A percentile compares a stretch with the other conserved stretches of the same genome.
These are phyloP conservation scores for Drosophila colorata DNA, from an alignment of 2,888 invertebrate species.

Conservation along the genomic window DNA sequence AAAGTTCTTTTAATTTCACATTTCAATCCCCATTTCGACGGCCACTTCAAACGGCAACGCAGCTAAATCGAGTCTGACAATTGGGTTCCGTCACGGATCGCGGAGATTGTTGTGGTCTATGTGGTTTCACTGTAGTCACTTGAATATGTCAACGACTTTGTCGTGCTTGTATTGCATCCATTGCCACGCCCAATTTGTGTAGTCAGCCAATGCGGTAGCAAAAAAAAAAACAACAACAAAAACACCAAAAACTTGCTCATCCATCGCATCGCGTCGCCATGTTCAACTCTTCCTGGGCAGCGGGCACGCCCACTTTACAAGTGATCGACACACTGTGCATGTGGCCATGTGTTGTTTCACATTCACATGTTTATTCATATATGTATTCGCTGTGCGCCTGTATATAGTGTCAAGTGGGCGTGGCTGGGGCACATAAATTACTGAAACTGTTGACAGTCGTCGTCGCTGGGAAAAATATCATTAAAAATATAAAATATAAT, in stretches of 20 bases:
- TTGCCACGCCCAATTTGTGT: slow-evolving; percentile 74
- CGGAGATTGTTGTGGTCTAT: slow-evolving; percentile 1
- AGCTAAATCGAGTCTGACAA: slow-evolving; percentile 69
- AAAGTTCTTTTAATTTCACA: slow-evolving; percentile 36
- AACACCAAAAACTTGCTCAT: slow-evolving; percentile 56
- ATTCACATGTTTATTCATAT: slow-evolving; percentile 11
- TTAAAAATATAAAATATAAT: slow-evolving; percentile 68
- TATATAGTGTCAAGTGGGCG: slow-evolving; percentile 62
- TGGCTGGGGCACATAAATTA: slow-evolving; percentile 70
- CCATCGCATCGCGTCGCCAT: slow-evolving; percentile 56
- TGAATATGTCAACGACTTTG: slow-evolving; percentile 69
- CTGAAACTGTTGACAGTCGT: slow-evolving; percentile 65
- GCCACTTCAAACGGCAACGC: slow-evolving; percentile 63
- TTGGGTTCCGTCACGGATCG: slow-evolving; percentile 36
- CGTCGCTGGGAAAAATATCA: slow-evolving; percentile 64
- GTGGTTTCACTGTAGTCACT: slow-evolving; percentile 18
- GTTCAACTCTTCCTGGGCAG: slow-evolving; percentile 70
- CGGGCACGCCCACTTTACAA: slow-evolving; percentile 68
- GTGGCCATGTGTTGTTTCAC: slow-evolving; percentile 44
- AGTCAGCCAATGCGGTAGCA: slow-evolving; percentile 71
- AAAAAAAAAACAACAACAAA: slow-evolving; percentile 3
- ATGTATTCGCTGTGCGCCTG: slow-evolving; percentile 6
- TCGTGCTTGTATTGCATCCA: slow-evolving; percentile 40
- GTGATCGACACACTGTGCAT: slow-evolving; percentile 54
- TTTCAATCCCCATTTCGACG: slow-evolving; percentile 29